Evolutionary conservation across 1,140 invertebrate species (phyloP), one percentile per base, ranked within the genome.

Genomic region (Megalopta genalis): DNA sequence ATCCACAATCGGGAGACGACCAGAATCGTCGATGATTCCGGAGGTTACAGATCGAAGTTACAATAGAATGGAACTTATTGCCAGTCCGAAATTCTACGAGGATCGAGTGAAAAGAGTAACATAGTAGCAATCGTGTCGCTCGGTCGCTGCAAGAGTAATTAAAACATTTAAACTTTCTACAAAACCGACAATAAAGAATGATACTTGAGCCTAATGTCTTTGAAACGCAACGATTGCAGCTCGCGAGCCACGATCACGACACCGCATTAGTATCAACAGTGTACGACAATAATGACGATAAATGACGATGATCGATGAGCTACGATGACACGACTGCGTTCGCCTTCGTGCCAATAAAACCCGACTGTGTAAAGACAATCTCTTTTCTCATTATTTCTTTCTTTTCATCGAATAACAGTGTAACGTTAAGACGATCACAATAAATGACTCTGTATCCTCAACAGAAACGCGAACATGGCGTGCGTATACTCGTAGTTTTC

Each of bases 391-490:
- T 42, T 42, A 42, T 46, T 21, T 54, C 16, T 62, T 39, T 18
- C 25, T 60, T 60, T 67, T 71, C 70, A 84, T 84, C 69, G 68
- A 84, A 73, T 85, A 86, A 82, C 67, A 86, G 59, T 59, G 42
- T 73, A 82, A 84, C 79, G 71, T 78, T 42, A 71, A 70, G 69
- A 73, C 64, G 70, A 73, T 82, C 77, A 79, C 77, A 79, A 74
- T 83, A 68, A 71, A 86, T 74, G 77, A 86, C 66, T 83, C 59
- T 68, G 71, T 85, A 64, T 63, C 64, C 32, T 83, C 74, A 81
- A 86, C 67, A 66, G 76, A 79, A 85, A 72, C 75, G 83, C 65
- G 71, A 77, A 16, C 54, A 25, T 59, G 46, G 27, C 65, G 63
- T 27, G 39, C 64, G 32, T 68, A 32, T 62, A 68, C 21, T 65